Base-by-base conservation (phyloP, 2,113 vertebrate genomes). In the Erythrocebus patas region DNA sequence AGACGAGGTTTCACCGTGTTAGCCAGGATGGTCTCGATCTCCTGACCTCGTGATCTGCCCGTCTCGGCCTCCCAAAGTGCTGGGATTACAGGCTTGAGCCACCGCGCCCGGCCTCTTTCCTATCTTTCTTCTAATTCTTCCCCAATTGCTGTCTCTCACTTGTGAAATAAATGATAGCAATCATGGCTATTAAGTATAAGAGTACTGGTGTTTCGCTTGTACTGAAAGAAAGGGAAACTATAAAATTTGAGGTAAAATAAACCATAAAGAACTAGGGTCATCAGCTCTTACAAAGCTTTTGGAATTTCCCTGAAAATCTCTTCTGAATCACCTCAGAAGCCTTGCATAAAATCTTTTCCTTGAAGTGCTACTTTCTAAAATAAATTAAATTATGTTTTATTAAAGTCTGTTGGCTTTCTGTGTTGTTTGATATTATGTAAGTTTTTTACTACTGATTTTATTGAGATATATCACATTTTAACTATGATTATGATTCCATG, bases 241-340 rank as follows among this genome's bases (percentile, higher is more conserved):
- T 96, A 92, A 78, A 64, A 91, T 88, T 91, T 82, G 78, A 93
- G 61, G 45, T 91, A 43, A 97, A 96, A 89, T 95, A 85, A 97
- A 91, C 88, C 87, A 78, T 91, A 95, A 97, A 96, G 91, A 94
- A 61, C 61, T 2, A 85, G 72, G 66, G 57, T 78, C 91, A 93
- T 91, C 93, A 86, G 35, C 52, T 76, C 76, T 88, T 83, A 43
- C 25, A 96, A 92, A 92, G 64, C 72, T 32, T 93, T 82, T 68
- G 59, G 52, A 91, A 91, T 97, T 95, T 94, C 52, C 43, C 32
- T 38, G 50, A 86, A 80, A 61, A 22, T 13, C 13, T 61, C 14
- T n/a, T 93, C 72, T 87, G 23, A 95, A 68, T 91, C 72, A 76
- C 78, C 64, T n/a, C 6, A 16, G 66, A 95, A 94, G 68, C 45